These are phyloP conservation scores for Halcyon leucocephala DNA, from an alignment of 2,797 vertebrate genomes.

Conservation along the genomic window DNA sequence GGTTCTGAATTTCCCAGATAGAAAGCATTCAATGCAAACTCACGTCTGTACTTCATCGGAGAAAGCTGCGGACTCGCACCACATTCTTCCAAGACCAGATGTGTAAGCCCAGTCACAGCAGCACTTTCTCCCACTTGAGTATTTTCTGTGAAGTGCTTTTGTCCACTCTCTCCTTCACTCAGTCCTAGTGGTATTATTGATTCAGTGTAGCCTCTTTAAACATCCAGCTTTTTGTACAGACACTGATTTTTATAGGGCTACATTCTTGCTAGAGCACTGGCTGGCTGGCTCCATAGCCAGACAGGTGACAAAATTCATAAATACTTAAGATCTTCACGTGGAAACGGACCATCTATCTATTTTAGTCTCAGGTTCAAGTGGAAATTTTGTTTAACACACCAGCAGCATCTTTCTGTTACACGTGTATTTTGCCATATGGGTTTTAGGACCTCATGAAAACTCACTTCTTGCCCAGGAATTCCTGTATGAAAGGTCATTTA, in stretches of 20 bases:
- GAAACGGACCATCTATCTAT: background rate
- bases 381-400: background rate
- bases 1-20: background rate
- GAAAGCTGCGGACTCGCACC: background rate
- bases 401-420: background rate
- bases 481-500: background rate
- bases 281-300: constrained; percentile 1
- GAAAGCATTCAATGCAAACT: background rate
- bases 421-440: background rate
- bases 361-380: background rate
- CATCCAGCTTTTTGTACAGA: background rate
- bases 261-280: background rate
- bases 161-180: background rate
- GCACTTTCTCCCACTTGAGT: background rate
- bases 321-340: background rate
- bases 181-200: background rate
- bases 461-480: background rate
- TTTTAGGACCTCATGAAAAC: background rate
- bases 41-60: background rate
- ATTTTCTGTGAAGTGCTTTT: constrained; percentile 37
- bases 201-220: background rate
- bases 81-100: background rate
- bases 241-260: background rate
- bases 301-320: constrained; percentile 18
- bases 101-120: background rate